phyloP scores from a whole-genome alignment of 1,140 invertebrate species.

The Meloidogyne hapla region DNA sequence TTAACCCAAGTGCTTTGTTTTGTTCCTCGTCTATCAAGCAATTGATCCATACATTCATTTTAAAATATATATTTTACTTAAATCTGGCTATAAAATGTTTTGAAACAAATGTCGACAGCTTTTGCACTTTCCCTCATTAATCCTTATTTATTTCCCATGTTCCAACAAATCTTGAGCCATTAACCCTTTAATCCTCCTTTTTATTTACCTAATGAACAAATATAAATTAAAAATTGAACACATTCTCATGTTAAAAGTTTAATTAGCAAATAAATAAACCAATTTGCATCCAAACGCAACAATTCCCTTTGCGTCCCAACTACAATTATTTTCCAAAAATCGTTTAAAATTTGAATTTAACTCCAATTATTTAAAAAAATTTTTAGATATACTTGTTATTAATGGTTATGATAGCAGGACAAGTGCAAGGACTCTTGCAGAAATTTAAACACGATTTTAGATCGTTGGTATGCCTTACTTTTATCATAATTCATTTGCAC shows the following conservation, averaged over 20 bases:
- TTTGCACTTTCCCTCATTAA: neutral
- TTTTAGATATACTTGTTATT: neutral
- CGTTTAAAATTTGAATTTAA: too few species aligned
- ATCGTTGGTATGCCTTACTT: constrained; percentile 16
- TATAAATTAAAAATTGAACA: neutral
- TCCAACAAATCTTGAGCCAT: neutral
- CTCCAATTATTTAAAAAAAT: too few species aligned
- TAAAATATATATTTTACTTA: neutral
- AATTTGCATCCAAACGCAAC: too few species aligned
- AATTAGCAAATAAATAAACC: too few species aligned
- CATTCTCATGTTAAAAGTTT: neutral
- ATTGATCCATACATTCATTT: neutral
- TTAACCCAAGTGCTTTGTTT: neutral
- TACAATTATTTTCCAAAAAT: too few species aligned
- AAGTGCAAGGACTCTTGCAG: constrained; percentile 15
- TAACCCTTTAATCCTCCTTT: neutral
- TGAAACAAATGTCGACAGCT: neutral
- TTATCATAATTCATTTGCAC: neutral
- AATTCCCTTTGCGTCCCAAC: too few species aligned
- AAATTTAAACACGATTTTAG: constrained; percentile 22
- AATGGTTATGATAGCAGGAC: constrained; percentile 23
- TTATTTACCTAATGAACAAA: neutral
- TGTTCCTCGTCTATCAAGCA: neutral
- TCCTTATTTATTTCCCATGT: neutral
- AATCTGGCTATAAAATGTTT: neutral